Conservation (phyloP, 2,888 invertebrate species). For the Laspeyria flexula region DNA sequence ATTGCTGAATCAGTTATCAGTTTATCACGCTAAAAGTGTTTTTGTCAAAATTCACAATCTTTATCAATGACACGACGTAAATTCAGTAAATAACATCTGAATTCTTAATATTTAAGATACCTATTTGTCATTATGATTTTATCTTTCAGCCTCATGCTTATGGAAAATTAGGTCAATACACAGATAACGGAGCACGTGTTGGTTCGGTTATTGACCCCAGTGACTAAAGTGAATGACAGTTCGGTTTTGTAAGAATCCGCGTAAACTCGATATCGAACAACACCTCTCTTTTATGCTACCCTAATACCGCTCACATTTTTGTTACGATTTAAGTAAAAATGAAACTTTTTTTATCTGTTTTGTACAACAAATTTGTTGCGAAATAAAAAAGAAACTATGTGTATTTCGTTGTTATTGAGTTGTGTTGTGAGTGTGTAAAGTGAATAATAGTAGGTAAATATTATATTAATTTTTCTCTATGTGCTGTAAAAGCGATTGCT, state of each 20-base stretch:
- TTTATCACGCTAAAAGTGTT: too few relatives aligned
- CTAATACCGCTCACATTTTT: slow-evolving; percentile 60
- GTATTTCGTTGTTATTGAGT: too few relatives aligned
- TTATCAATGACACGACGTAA: too few relatives aligned
- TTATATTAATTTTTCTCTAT: too few relatives aligned
- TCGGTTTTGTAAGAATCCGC: slow-evolving; percentile 40
- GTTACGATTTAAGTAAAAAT: slow-evolving; percentile 61
- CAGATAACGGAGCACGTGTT: slow-evolving; percentile 7
- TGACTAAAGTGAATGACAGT: slow-evolving; percentile 36
- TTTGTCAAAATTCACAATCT: too few relatives aligned
- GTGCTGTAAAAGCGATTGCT: too few relatives aligned
- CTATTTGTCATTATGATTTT: too few relatives aligned
- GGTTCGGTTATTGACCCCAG: slow-evolving; percentile 24
- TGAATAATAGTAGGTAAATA: too few relatives aligned
- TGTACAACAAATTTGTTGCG: slow-evolving; percentile 6
- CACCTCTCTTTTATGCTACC: slow-evolving; percentile 51
- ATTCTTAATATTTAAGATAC: too few relatives aligned
- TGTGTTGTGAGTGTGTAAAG: background rate
- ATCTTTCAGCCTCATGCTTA: background rate
- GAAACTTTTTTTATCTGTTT: slow-evolving; percentile 33
- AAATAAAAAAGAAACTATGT: too few relatives aligned
- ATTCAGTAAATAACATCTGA: too few relatives aligned
- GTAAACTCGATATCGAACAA: slow-evolving; percentile 39
- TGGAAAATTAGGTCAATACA: slow-evolving; percentile 1
- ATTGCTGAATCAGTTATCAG: too few relatives aligned